Evolutionary conservation across 2,888 invertebrate species (phyloP).

Genomic region (Deladenus siricidicola): DNA sequence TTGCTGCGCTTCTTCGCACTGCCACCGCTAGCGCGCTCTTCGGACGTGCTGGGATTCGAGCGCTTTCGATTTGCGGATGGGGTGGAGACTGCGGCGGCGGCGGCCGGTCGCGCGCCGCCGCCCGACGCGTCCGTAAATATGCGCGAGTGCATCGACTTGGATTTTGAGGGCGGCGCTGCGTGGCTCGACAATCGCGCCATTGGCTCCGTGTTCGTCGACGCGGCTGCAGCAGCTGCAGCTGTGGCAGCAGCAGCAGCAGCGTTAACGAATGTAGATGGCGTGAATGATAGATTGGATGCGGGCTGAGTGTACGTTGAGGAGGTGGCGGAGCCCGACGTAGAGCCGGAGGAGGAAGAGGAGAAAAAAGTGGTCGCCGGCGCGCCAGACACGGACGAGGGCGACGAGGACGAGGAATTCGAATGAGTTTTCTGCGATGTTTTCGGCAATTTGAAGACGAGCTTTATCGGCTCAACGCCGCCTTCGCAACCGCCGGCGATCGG

Average conservation of each 20-base stretch:
- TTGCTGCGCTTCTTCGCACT: not conserved
- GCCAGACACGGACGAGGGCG: slow-evolving; percentile 18
- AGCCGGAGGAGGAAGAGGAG: slow-evolving; percentile 21
- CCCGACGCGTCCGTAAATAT: not conserved
- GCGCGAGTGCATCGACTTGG: slow-evolving; percentile 1
- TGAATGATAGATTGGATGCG: too few species aligned
- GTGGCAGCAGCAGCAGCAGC: not conserved
- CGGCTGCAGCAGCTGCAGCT: not conserved
- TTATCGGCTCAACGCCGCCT: not conserved
- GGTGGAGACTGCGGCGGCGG: not conserved
- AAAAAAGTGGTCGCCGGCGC: too few species aligned
- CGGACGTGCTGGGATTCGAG: not conserved
- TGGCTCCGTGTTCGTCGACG: slow-evolving; percentile 11
- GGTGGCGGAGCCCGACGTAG: slow-evolving; percentile 14
- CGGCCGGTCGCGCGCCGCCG: not conserved
- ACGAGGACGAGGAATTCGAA: slow-evolving; percentile 17
- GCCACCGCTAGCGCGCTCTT: not conserved
- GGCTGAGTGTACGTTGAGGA: too few species aligned
- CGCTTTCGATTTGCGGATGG: not conserved
- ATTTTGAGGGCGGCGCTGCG: slow-evolving; percentile 19
- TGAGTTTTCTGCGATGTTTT: not conserved
- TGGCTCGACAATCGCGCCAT: slow-evolving; percentile 13
- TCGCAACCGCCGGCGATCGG: not conserved
- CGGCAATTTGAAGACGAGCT: slow-evolving; percentile 12
- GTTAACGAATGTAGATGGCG: not conserved